Evolutionary conservation across 2,797 vertebrate genomes (phyloP).

Genomic region (Microtus agrestis): DNA sequence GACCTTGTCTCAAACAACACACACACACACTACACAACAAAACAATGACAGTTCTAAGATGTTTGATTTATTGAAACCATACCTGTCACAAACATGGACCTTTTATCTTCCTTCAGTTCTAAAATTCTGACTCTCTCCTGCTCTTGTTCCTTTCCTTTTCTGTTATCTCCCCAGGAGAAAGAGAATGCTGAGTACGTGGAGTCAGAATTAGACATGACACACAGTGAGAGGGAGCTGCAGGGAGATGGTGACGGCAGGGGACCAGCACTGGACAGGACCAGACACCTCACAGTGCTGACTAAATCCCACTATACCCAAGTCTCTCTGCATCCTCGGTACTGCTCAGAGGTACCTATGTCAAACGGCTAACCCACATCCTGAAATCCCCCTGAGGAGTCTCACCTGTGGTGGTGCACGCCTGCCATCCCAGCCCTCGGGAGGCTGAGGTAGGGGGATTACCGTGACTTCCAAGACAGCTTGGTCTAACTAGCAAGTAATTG

Average conservation of each 20-base stretch:
- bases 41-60: not conserved
- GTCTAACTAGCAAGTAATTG: not conserved
- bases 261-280: not conserved
- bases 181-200: not conserved
- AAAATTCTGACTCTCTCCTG: slow-evolving; percentile 17
- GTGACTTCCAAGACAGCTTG: not conserved
- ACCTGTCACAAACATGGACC: not conserved
- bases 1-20: not conserved
- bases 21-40: not conserved
- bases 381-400: not conserved
- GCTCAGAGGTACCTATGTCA: slow-evolving; percentile 37
- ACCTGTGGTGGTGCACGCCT: no score
- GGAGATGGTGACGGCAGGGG: not conserved
- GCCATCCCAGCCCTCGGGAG: no score
- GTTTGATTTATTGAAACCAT: not conserved
- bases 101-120: slow-evolving; percentile 51
- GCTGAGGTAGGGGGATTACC: no score
- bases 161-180: slow-evolving; percentile 14
- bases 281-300: slow-evolving; percentile 14
- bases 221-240: not conserved
- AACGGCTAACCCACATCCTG: slow-evolving; percentile 58
- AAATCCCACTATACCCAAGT: slow-evolving; percentile 31
- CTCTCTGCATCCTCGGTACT: slow-evolving; percentile 48
- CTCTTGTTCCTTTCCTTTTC: slow-evolving; percentile 27
- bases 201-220: not conserved